Conservation (phyloP, 2,797 vertebrate genomes). For the Crocidura indochinensis region DNA sequence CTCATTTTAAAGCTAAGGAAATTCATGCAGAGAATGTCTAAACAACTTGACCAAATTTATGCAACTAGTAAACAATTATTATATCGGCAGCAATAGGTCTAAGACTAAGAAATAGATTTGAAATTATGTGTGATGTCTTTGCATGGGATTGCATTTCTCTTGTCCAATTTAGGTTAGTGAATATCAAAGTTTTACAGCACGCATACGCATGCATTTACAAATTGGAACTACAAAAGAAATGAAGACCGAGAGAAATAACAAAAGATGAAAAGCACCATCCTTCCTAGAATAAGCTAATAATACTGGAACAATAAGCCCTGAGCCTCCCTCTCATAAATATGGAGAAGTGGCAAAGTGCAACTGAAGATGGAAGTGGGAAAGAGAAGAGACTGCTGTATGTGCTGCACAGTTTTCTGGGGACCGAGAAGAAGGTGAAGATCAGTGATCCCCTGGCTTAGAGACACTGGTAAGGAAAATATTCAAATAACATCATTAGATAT, state of each 20-base stretch:
- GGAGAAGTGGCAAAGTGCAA: slow-evolving; percentile 24
- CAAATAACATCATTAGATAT: slow-evolving; percentile 64
- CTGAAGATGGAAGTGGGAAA: neutral
- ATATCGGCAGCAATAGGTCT: neutral
- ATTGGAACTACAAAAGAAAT: neutral
- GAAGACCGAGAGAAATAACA: neutral
- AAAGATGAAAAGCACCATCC: neutral
- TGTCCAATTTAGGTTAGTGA: neutral
- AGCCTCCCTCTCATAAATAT: neutral
- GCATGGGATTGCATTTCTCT: neutral
- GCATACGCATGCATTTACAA: neutral
- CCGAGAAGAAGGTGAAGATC: neutral
- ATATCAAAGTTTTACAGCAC: neutral
- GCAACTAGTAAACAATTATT: neutral
- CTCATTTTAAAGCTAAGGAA: neutral
- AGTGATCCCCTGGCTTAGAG: slow-evolving; percentile 20
- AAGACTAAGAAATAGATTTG: neutral
- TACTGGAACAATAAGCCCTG: accelerated
- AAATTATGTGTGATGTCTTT: neutral
- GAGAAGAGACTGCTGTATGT: accelerated
- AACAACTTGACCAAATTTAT: neutral
- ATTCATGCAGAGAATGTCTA: neutral
- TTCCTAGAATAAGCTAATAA: neutral
- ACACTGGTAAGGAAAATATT: slow-evolving; percentile 65
- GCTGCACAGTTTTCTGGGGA: neutral